A percentile compares a stretch with the other conserved stretches of the same genome.
These are phyloP conservation scores for Poecilobothrus nobilitatus DNA, from an alignment of 2,888 invertebrate genomes.

Conservation along the genomic window DNA sequence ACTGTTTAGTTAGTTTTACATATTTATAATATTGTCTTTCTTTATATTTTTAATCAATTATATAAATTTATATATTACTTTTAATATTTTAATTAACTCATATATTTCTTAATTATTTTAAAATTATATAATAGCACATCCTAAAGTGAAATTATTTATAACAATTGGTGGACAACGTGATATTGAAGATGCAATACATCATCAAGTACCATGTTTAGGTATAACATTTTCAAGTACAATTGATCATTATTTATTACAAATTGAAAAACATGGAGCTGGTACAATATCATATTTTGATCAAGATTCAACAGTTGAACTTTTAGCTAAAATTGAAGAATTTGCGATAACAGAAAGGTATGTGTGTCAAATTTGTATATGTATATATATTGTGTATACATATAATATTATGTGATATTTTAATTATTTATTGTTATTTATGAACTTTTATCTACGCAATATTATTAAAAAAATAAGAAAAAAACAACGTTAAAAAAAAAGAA, in stretches of 20 bases:
- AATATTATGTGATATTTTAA: background rate
- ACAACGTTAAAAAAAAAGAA: too few relatives aligned
- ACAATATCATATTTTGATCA: constrained; percentile 26
- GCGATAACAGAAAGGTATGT: constrained; percentile 25
- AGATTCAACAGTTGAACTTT: constrained; percentile 23
- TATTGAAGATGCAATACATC: constrained; percentile 30
- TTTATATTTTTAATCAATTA: too few relatives aligned
- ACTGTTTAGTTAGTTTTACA: too few relatives aligned
- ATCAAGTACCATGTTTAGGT: constrained; percentile 28
- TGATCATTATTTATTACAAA: constrained; percentile 29
- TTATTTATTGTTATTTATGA: background rate
- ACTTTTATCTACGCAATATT: background rate
- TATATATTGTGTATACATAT: background rate
- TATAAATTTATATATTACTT: too few relatives aligned
- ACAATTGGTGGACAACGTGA: constrained; percentile 29
- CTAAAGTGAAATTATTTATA: constrained; percentile 26
- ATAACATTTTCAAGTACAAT: constrained; percentile 27
- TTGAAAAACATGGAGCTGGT: constrained; percentile 26
- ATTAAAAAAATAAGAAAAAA: too few relatives aligned
- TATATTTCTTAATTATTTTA: background rate
- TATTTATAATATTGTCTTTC: too few relatives aligned
- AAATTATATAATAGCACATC: constrained; percentile 25
- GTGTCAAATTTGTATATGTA: too few relatives aligned
- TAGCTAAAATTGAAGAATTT: constrained; percentile 25
- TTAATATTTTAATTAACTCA: too few relatives aligned